Conservation (phyloP, 2,797 vertebrate species). For the Hypotaenidia okinawae region DNA sequence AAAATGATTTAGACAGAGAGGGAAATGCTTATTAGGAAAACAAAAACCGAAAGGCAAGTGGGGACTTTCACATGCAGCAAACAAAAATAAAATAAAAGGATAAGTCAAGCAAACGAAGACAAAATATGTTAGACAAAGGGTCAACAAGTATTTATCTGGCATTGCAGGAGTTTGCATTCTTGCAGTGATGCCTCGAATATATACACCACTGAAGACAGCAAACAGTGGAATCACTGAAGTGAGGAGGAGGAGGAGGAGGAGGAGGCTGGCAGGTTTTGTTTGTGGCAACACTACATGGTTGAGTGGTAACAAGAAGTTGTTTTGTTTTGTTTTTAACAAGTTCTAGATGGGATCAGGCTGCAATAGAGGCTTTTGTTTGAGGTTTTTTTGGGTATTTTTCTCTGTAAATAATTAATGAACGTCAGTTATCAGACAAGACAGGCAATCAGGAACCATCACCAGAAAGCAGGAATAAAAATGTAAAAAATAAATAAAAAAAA, state of each 20-base stretch:
- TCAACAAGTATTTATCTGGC: constrained; percentile 54
- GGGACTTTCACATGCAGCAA: constrained; percentile 75
- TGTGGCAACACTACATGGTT: constrained; percentile 72
- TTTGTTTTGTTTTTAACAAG: constrained; percentile 67
- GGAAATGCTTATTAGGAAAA: constrained; percentile 33
- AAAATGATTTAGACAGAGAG: background rate
- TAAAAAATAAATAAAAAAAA: constrained; percentile 66
- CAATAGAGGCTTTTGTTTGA: constrained; percentile 95
- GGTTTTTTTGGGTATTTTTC: constrained; percentile 69
- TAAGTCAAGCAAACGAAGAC: constrained; percentile 72
- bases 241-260: constrained; percentile 32
- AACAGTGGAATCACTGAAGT: constrained; percentile 60
- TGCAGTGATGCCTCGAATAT: constrained; percentile 62
- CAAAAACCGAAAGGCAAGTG: constrained; percentile 36
- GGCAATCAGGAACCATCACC: constrained; percentile 99
- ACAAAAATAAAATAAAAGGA: constrained; percentile 50
- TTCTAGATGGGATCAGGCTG: constrained; percentile 97
- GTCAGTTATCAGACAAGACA: constrained; percentile 96
- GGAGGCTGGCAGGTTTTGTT: constrained; percentile 69
- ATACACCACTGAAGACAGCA: constrained; percentile 70
- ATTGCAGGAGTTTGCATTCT: constrained; percentile 70
- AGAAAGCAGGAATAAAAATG: constrained; percentile 83
- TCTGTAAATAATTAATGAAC: constrained; percentile 79
- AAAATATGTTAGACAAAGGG: constrained; percentile 74
- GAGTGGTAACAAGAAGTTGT: constrained; percentile 71